Conservation (phyloP, 1,140 invertebrate genomes). For the Pachypsylla venusta region DNA sequence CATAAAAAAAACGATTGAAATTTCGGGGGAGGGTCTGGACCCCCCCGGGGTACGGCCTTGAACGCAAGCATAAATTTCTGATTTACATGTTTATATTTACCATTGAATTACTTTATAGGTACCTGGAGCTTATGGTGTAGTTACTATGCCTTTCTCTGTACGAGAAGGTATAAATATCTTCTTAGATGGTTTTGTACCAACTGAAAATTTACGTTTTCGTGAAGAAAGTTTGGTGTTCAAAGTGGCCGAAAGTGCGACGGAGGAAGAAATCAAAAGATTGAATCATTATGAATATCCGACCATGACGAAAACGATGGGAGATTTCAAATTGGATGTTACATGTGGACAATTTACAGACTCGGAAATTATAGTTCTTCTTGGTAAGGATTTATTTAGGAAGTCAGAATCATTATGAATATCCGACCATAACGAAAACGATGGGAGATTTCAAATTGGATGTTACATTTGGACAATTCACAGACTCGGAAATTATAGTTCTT, state of each 20-base stretch:
- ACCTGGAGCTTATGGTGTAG: slow-evolving; percentile 97
- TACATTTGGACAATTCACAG: slow-evolving; percentile 86
- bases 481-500: slow-evolving; percentile 97
- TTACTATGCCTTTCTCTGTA: slow-evolving; percentile 99
- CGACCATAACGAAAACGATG: slow-evolving; percentile 68
- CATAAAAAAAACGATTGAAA: too few relatives aligned
- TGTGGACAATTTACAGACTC: slow-evolving; percentile 97
- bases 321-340: slow-evolving; percentile 65
- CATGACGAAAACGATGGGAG: slow-evolving; percentile 70
- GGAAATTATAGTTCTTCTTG: slow-evolving; percentile 95
- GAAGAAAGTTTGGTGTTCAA: slow-evolving; percentile 95
- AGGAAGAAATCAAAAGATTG: slow-evolving; percentile 94
- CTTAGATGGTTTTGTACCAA: slow-evolving; percentile 97
- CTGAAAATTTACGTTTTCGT: slow-evolving; percentile 96
- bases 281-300: slow-evolving; percentile 90
- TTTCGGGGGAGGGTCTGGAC: too few relatives aligned
- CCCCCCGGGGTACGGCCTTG: too few relatives aligned
- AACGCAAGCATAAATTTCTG: too few relatives aligned
- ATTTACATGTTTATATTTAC: too few relatives aligned
- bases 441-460: slow-evolving; percentile 72
- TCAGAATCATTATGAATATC: slow-evolving; percentile 93
- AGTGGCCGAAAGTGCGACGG: slow-evolving; percentile 92
- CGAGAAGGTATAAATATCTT: slow-evolving; percentile 99
- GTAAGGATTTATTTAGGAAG: too few relatives aligned
- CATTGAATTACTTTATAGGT: too few relatives aligned